Evolutionary conservation across 2,888 invertebrate species (phyloP), one percentile per base, ranked within the genome.

Genomic region (Dolichopus griseipennis): DNA sequence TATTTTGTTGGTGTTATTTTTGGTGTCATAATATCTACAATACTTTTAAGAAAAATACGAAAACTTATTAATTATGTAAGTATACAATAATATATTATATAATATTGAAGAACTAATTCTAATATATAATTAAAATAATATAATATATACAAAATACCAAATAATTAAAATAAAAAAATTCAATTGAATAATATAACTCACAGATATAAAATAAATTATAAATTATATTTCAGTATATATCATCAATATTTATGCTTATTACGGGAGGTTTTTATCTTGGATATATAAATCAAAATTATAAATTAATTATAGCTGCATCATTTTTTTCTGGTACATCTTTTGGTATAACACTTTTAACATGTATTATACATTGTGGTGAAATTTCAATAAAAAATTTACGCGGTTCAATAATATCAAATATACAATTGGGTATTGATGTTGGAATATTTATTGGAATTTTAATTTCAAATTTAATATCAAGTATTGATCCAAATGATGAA

Each of bases 311-410:
- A 20, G 20, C 64, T 64, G 37, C 37, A 37, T 18, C 10, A 34
- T 64, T 64, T 64, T 64, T 64, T 20, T n/a, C 33, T 64, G 64
- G 64, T 10, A 34, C 37, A 64, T 37, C 64, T n/a, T 64, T 64
- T 64, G 64, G 64, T 37, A 64, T 64, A n/a, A 7, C 20, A n/a
- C 33, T 64, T 34, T 34, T 64, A 64, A 64, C 64, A 34, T 18
- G 8, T 18, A 64, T 64, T 20, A 64, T 64, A 37, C 64, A 64
- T 64, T 15, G 34, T 37, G 37, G 64, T 34, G 64, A 33, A 64
- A 37, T 64, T 15, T 6, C n/a, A n/a, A 10, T 37, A 34, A 20
- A 33, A 64, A 2, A 64, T 34, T n/a, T 64, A n/a, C 64, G 64
- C 10, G 64, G 64, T 64, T 7, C n/a, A 10, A 15, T 64, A 34